Conservation (phyloP, 2,113 vertebrate species). For the Ammodramus savannarum region DNA sequence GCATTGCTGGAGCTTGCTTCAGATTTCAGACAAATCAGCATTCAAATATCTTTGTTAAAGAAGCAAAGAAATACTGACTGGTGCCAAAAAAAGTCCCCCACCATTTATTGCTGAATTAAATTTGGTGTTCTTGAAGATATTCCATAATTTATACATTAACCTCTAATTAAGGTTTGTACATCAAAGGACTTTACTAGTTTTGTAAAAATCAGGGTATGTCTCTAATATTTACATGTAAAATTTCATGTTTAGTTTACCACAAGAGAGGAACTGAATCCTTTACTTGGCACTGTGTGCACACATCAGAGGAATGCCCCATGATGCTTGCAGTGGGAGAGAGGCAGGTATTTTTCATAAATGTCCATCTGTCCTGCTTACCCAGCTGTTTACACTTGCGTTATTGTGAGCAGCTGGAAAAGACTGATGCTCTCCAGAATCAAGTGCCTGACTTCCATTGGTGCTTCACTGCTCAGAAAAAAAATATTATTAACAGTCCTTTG, state of each 20-base stretch:
- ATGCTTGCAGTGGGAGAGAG: neutral
- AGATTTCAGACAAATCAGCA: neutral
- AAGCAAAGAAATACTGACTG: neutral
- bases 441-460: neutral
- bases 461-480: conserved; percentile 9
- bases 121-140: neutral
- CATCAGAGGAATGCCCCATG: neutral
- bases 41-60: neutral
- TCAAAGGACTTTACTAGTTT: neutral
- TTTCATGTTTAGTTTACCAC: neutral
- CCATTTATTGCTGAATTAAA: neutral
- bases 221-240: neutral
- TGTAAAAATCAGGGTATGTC: neutral
- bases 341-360: neutral
- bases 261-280: neutral
- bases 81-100: accelerated
- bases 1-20: neutral
- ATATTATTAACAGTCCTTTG: neutral
- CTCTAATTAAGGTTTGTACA: neutral
- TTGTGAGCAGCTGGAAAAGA: neutral
- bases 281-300: neutral
- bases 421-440: neutral
- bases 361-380: neutral
- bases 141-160: neutral
- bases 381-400: neutral